These are phyloP conservation scores for Xestia sexstrigata DNA, from an alignment of 2,888 invertebrate genomes.

Conservation along the genomic window DNA sequence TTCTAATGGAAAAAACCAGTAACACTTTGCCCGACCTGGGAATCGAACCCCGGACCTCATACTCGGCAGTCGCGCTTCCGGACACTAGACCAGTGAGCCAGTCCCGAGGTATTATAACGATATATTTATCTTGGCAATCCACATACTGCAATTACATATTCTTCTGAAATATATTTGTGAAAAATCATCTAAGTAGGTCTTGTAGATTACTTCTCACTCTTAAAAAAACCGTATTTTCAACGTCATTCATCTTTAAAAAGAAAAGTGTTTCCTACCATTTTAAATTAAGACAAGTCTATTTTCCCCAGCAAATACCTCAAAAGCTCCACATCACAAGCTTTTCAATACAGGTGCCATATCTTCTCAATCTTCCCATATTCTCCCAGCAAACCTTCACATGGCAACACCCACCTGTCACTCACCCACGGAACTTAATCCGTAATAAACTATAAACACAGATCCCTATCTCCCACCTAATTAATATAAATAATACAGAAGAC, in stretches of 20 bases:
- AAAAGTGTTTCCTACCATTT: too few relatives aligned
- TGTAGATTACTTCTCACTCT: background rate
- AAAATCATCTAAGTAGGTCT: background rate
- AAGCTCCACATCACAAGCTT: background rate
- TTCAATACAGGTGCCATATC: slow-evolving; percentile 14
- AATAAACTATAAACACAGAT: slow-evolving; percentile 62
- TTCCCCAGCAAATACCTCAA: background rate
- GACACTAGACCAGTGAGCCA: too few relatives aligned
- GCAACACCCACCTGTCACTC: slow-evolving; percentile 34
- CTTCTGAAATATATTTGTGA: background rate
- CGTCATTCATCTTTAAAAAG: background rate
- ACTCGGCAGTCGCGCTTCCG: too few relatives aligned
- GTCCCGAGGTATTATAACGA: too few relatives aligned
- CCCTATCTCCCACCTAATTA: slow-evolving; percentile 59
- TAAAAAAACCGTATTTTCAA: too few relatives aligned
- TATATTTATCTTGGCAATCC: background rate
- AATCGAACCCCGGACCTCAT: too few relatives aligned
- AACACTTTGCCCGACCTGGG: too few relatives aligned
- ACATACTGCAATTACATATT: background rate
- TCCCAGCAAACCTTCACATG: background rate
- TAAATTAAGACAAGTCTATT: too few relatives aligned
- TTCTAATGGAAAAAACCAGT: too few relatives aligned
- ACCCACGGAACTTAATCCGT: slow-evolving; percentile 40
- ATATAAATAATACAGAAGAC: slow-evolving; percentile 58
- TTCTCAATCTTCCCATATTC: slow-evolving; percentile 7